Evolutionary conservation across 2,113 vertebrate genomes (phyloP), one percentile per base, ranked within the genome.

Genomic region (Hippocampus guttulatus): DNA sequence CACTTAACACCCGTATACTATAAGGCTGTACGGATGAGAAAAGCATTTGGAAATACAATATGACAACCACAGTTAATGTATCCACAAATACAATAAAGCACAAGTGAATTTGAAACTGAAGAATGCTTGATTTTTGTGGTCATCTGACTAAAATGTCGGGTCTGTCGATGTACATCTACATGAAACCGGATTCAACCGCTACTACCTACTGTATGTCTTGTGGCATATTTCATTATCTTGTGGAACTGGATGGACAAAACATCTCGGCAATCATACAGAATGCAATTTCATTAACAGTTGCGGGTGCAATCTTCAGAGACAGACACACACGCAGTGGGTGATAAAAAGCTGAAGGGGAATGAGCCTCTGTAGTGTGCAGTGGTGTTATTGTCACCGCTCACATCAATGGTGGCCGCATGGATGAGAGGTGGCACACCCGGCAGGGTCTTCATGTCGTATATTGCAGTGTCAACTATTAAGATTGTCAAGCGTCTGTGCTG

Each of bases 331-430:
- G 20, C 65, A 41, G 25, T 66, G 3, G 62, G 38, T 74, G 60
- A 57, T 67, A 57, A 76, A 14, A 69, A 67, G 76, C 23, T 58
- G 14, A 14, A 16, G 21, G 38, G 63, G 40, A 1, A 30, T 6
- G 33, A 49, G 49, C 40, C 16, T 79, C 57, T 71, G 15, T 11
- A 30, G 63, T 71, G 52, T 68, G 54, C 25, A n/a, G 8, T 73
- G 67, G 41, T 55, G 65, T 78, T 47, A 57, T 43, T 76, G 61
- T 70, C 71, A 41, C 68, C 64, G 72, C 18, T 73, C 5, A 43
- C 67, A 83, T 74, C 54, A 67, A 64, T 78, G 69, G 74, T 40
- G 27, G 55, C 12, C 55, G 55, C 62, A 41, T n/a, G 33, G 16
- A 60, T 12, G 70, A 38, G 68, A 49, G 2, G 3, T 63, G 55